These are phyloP conservation scores for Branchinecta lindahli DNA, from an alignment of 1,140 invertebrate genomes.

Conservation along the genomic window DNA sequence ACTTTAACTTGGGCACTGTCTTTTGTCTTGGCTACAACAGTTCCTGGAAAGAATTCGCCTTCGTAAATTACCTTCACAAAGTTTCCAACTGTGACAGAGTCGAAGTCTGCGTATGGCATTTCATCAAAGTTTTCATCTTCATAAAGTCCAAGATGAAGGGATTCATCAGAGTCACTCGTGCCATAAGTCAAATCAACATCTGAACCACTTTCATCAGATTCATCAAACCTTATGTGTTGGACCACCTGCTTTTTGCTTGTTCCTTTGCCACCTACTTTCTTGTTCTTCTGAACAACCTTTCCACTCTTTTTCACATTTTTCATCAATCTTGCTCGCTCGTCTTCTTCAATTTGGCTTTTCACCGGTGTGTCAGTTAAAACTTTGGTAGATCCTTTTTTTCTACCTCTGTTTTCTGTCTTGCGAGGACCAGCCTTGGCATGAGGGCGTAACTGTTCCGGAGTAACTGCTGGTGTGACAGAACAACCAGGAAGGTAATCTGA, in stretches of 20 bases:
- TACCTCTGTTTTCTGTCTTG: neutral
- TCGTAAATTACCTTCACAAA: slow-evolving; percentile 1
- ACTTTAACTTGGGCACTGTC: too few relatives aligned
- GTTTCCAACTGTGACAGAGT: neutral
- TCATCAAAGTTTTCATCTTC: neutral
- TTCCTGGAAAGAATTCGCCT: neutral
- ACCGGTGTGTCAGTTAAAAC: neutral
- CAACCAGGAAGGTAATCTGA: neutral
- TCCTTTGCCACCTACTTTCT: neutral
- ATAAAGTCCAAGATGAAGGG: neutral
- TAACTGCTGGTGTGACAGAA: neutral
- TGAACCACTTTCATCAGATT: neutral
- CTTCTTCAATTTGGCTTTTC: neutral
- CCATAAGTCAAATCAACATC: neutral
- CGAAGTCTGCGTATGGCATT: neutral
- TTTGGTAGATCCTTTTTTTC: neutral
- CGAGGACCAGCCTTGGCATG: neutral
- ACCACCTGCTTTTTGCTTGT: neutral
- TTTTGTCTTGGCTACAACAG: neutral
- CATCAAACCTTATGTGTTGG: neutral
- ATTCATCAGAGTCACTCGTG: neutral
- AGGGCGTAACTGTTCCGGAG: neutral
- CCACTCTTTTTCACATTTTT: too few relatives aligned
- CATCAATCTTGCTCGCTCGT: neutral
- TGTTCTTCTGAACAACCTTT: too few relatives aligned